Percentiles rank a stretch among this genome's conserved stretches.
Conservation (phyloP, 2,113 vertebrate species). For the Ardeotis arabs region DNA sequence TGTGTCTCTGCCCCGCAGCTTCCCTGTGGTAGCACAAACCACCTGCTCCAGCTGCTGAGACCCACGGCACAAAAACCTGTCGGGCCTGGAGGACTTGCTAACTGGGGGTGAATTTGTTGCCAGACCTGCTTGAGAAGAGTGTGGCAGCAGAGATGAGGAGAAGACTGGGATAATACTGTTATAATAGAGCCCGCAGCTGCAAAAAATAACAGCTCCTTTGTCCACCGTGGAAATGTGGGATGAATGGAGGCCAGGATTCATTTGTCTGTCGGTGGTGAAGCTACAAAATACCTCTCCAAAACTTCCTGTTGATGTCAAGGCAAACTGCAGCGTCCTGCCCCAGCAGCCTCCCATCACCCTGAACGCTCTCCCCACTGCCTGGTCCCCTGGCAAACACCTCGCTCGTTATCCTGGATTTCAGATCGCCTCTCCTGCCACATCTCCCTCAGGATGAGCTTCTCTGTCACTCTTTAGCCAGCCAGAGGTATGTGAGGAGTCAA, state of each 20-base stretch:
- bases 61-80: not conserved
- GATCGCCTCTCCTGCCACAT: not conserved
- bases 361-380: not conserved
- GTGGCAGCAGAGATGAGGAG: not conserved
- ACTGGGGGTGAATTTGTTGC: not conserved
- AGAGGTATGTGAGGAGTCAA: not conserved
- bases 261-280: not conserved
- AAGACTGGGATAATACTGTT: not conserved
- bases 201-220: not conserved
- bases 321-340: not conserved
- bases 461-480: fast-evolving
- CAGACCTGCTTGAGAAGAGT: not conserved
- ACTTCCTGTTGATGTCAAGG: not conserved
- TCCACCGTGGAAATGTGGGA: not conserved
- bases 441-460: not conserved
- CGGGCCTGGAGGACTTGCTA: not conserved
- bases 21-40: not conserved
- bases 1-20: not conserved
- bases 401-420: not conserved
- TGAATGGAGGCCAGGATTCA: not conserved
- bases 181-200: not conserved
- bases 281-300: not conserved
- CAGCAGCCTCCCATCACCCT: not conserved
- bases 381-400: not conserved
- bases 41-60: not conserved